These are phyloP conservation scores for Gryon sp. DNA, from an alignment of 1,140 invertebrate genomes.

Conservation along the genomic window DNA sequence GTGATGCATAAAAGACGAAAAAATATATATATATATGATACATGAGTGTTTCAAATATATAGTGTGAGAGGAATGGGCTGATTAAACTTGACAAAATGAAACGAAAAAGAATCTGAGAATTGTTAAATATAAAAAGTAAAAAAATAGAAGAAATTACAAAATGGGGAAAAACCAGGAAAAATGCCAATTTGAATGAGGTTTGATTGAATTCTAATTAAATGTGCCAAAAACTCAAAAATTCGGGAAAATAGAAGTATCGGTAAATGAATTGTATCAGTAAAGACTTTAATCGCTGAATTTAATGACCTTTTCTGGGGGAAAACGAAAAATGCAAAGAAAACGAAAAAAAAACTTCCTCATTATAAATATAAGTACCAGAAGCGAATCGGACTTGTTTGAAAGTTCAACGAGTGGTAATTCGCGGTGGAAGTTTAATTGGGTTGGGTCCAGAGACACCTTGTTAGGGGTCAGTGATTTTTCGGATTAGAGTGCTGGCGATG, in stretches of 20 bases:
- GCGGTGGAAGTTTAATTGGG: constrained; percentile 55
- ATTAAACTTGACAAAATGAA: constrained; percentile 42
- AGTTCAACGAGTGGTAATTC: constrained; percentile 63
- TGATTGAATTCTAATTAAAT: constrained; percentile 78
- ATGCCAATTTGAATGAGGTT: constrained; percentile 73
- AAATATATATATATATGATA: constrained; percentile 62
- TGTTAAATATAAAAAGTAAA: constrained; percentile 13
- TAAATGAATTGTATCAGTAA: no score
- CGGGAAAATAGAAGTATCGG: constrained; percentile 46
- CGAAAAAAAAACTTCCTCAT: constrained; percentile 34
- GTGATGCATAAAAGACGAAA: constrained; percentile 56
- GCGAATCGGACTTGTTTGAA: constrained; percentile 61
- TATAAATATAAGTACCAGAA: constrained; percentile 56
- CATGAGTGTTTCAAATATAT: constrained; percentile 75
- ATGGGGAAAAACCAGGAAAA: constrained; percentile 48
- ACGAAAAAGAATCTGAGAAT: constrained; percentile 18
- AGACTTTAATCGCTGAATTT: constrained; percentile 18
- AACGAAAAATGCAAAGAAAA: constrained; percentile 4
- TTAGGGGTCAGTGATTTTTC: constrained; percentile 50
- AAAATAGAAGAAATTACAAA: constrained; percentile 41
- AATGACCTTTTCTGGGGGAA: constrained; percentile 2
- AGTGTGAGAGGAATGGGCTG: constrained; percentile 35
- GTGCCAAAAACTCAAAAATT: constrained; percentile 73
- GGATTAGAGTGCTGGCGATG: constrained; percentile 26
- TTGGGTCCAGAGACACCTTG: constrained; percentile 37